Evolutionary conservation across 2,797 vertebrate species (phyloP).

Genomic region (Dromococcyx pavoninus): DNA sequence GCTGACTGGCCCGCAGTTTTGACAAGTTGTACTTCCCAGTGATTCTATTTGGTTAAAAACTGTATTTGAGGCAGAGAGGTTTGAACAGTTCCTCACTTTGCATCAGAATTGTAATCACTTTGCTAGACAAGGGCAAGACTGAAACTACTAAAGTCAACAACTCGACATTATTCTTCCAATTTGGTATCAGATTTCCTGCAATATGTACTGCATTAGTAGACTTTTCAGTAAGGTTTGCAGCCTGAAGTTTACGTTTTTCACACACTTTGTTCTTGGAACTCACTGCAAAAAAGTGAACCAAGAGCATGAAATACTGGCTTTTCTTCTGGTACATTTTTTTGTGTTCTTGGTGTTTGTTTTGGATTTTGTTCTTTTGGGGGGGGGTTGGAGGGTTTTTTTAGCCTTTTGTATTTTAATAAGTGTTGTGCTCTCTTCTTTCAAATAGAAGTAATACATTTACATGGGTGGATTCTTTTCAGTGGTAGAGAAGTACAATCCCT

Average conservation of each 20-base stretch:
- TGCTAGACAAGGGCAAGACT: not conserved
- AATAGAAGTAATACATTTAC: not conserved
- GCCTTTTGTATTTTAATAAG: not conserved
- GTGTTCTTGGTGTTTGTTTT: not conserved
- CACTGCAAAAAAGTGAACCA: not conserved
- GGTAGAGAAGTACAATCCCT: not conserved
- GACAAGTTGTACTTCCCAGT: not conserved
- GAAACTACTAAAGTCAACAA: not conserved
- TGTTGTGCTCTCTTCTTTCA: too few relatives aligned
- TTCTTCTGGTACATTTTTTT: not conserved
- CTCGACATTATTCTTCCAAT: not conserved
- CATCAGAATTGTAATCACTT: not conserved
- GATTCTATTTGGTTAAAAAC: not conserved
- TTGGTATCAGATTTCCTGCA: not conserved
- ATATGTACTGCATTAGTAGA: not conserved
- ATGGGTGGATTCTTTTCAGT: not conserved
- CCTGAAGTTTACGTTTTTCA: not conserved
- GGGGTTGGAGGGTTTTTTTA: not conserved
- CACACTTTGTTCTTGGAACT: rapidly evolving
- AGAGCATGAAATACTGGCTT: not conserved
- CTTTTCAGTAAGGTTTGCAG: not conserved
- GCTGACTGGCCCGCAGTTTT: not conserved
- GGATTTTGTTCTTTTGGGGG: not conserved
- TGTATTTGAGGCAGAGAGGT: not conserved
- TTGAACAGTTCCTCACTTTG: not conserved